Evolutionary conservation across 2,888 invertebrate genomes (phyloP), one percentile per base, ranked within the genome.

Genomic region (Trypoxylon attenuatum): DNA sequence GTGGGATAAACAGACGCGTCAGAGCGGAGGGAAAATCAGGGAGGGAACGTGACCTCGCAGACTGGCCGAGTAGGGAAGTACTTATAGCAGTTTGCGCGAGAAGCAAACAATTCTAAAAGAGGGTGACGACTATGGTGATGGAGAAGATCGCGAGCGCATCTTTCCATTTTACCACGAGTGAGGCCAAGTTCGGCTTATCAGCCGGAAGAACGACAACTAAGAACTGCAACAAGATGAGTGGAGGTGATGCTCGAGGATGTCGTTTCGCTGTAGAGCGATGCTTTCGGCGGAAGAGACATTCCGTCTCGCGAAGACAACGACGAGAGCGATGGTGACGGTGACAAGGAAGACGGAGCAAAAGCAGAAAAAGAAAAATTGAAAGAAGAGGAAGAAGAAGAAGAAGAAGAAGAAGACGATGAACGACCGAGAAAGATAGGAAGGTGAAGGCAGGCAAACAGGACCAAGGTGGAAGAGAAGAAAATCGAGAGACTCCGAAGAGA

Each of bases 1-100:
- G 57, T 65, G 73, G 77, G 77, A 77, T 71, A 64, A 73, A 73
- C 71, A 77, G 73, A 66, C 53, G 58, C 71, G 72, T 73, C 68
- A 15, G 15, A 33, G 18, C 18, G 38, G 42, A 41, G 58, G 62
- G 64, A 65, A 64, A 63, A 62, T 50, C 66, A 61, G 67, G 60
- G 70, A 78, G 62, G 66, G 65, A 63, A 57, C 45, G 58, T 73
- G 74, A 75, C 74, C 76, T 76, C 72, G 70, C n/a, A n/a, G 45
- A 58, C 8, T 16, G 33, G 53, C 6, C 29, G 49, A 29, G 55
- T 43, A 43, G 29, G 42, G 61, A 33, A 55, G 46, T 41, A 51
- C 45, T 57, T n/a, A n/a, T n/a, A n/a, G 63, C 60, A 46, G 62
- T 55, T 55, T 60, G 69, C 54, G 46, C 10, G 52, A 43, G n/a